A percentile compares a stretch with the other conserved stretches of the same genome.
phyloP scores from a whole-genome alignment of 2,888 invertebrate species.

The Oscheius sp. region DNA sequence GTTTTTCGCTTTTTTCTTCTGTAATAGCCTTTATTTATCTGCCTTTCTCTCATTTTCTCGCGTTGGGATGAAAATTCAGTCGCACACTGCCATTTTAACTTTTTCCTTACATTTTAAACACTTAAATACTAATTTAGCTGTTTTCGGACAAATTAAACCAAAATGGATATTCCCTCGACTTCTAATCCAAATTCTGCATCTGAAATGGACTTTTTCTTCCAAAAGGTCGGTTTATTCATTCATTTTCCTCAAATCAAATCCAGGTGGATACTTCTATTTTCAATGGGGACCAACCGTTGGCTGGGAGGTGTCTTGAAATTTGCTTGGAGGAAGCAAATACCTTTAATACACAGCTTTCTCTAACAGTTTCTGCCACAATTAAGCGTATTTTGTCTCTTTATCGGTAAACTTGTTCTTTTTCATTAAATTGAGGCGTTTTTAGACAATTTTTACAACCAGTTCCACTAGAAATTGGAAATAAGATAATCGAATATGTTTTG shows the following conservation, averaged over 20 bases:
- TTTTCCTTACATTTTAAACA: too few species aligned
- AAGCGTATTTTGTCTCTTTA: conserved; percentile 45
- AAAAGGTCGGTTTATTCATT: background rate
- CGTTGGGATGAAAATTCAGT: too few species aligned
- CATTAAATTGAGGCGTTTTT: background rate
- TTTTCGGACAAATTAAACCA: too few species aligned
- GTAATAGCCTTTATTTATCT: too few species aligned
- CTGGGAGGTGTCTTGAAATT: background rate
- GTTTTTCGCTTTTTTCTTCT: too few species aligned
- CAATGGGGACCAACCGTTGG: too few species aligned
- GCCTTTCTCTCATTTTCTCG: too few species aligned
- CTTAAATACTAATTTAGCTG: too few species aligned
- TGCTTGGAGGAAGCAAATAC: background rate
- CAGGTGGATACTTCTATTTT: conserved; percentile 3
- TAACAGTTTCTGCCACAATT: conserved; percentile 31
- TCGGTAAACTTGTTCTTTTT: conserved; percentile 27
- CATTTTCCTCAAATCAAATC: background rate
- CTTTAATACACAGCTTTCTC: background rate
- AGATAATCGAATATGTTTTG: background rate
- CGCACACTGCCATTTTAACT: too few species aligned
- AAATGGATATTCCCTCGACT: too few species aligned
- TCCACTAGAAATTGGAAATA: background rate
- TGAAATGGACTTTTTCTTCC: conserved; percentile 1
- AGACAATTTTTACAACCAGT: background rate
- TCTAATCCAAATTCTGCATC: background rate